Evolutionary conservation across 2,113 vertebrate genomes (phyloP).

Genomic region (Odocoileus virginianus): DNA sequence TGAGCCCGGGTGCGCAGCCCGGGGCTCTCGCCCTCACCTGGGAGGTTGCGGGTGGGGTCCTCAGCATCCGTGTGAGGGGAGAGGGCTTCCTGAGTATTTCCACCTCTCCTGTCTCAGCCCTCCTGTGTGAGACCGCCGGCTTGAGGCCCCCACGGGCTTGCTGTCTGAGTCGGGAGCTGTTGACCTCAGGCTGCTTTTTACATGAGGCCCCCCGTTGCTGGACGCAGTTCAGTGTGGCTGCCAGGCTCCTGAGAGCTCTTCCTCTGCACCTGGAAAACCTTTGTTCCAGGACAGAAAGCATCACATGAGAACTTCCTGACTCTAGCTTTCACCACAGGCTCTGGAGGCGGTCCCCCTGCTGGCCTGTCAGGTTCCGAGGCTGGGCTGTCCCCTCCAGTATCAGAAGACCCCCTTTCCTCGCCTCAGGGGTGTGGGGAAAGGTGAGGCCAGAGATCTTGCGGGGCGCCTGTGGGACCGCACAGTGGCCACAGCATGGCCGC

Average conservation of each 20-base stretch:
- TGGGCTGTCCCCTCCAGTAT: background rate
- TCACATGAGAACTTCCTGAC: accelerated
- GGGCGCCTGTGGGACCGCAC: too few species aligned
- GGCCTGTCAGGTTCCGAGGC: background rate
- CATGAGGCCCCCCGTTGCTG: accelerated
- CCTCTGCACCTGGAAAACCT: background rate
- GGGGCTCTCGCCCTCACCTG: background rate
- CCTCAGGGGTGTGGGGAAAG: background rate
- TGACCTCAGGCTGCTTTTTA: accelerated
- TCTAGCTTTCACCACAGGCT: background rate
- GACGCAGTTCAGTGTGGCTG: accelerated
- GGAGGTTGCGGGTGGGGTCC: background rate
- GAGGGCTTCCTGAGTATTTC: accelerated
- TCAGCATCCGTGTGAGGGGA: background rate
- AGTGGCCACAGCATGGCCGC: too few species aligned
- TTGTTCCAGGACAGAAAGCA: background rate
- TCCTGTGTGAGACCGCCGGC: accelerated
- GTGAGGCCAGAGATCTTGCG: background rate
- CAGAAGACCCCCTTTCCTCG: background rate
- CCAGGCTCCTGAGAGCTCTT: background rate
- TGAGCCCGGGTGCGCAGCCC: background rate
- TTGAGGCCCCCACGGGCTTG: accelerated
- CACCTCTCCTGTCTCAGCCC: background rate
- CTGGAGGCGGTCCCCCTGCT: background rate
- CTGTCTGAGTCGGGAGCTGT: accelerated